Evolutionary conservation across 2,797 vertebrate species (phyloP).

Genomic region (Meda fulgida): DNA sequence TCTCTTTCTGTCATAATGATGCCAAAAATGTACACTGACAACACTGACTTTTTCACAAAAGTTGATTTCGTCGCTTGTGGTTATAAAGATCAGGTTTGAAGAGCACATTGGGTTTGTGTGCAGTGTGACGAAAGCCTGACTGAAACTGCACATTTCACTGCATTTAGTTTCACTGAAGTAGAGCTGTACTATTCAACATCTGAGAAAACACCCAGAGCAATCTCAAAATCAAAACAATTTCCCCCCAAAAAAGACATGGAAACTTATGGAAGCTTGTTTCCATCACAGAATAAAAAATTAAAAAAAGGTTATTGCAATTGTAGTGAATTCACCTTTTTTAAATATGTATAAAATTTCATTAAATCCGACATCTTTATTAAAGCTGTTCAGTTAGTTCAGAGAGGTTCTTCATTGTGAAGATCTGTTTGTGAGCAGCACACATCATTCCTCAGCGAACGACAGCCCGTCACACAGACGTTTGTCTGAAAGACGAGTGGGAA

Average conservation of each 20-base stretch:
- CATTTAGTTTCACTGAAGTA: neutral
- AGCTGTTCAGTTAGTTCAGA: neutral
- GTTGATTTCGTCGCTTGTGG: neutral
- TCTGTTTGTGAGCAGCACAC: slow-evolving; percentile 1
- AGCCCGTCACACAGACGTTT: slow-evolving; percentile 59
- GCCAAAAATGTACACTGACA: neutral
- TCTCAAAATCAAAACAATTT: neutral
- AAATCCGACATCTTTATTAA: neutral
- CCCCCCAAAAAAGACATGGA: neutral
- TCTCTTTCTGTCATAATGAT: neutral
- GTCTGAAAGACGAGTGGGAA: slow-evolving; percentile 60
- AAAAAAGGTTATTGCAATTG: neutral
- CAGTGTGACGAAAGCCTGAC: neutral
- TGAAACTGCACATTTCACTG: neutral
- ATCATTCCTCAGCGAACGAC: neutral
- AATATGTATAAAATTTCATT: neutral
- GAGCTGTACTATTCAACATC: neutral
- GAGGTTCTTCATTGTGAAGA: neutral
- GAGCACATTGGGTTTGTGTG: neutral
- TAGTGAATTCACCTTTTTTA: neutral
- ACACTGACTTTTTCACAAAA: neutral
- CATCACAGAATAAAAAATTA: too few species aligned
- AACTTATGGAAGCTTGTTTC: too few species aligned
- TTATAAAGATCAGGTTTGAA: neutral
- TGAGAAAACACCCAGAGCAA: neutral